Evolutionary conservation across 2,113 vertebrate species (phyloP).

Genomic region (Ancistrus triradiatus): DNA sequence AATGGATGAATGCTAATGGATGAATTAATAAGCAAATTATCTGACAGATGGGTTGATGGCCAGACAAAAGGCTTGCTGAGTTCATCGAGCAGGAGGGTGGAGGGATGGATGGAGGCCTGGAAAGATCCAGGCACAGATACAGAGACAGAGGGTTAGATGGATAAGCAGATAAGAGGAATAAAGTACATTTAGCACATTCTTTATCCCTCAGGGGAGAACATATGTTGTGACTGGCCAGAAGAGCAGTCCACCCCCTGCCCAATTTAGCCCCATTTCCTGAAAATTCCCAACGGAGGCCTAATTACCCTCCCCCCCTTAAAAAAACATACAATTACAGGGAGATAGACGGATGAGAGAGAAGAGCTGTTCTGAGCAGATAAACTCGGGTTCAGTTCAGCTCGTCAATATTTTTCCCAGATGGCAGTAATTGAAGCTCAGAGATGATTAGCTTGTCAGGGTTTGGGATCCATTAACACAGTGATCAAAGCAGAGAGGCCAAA

Average conservation of each 20-base stretch:
- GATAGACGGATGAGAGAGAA: conserved; percentile 1
- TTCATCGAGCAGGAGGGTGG: not conserved
- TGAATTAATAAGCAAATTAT: not conserved
- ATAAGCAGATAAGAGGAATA: conserved; percentile 24
- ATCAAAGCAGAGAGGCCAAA: too few relatives aligned
- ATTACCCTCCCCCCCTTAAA: conserved; percentile 42
- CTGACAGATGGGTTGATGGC: not conserved
- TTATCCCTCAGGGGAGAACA: conserved; percentile 49
- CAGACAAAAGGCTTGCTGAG: too few relatives aligned
- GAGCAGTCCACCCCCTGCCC: conserved; percentile 42
- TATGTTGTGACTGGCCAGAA: conserved; percentile 36
- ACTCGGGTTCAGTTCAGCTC: not conserved
- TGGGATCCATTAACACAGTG: too few relatives aligned
- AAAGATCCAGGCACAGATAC: conserved; percentile 18
- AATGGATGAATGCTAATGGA: not conserved
- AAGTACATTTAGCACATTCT: conserved; percentile 39
- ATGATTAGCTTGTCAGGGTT: too few relatives aligned
- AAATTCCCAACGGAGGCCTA: conserved; percentile 53
- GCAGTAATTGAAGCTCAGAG: not conserved
- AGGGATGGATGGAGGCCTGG: not conserved
- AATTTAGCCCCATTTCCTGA: conserved; percentile 52
- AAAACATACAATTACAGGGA: conserved; percentile 40
- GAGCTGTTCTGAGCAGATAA: conserved; percentile 34
- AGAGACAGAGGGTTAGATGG: conserved; percentile 29
- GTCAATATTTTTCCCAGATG: not conserved